phyloP scores from a whole-genome alignment of 2,888 invertebrate genomes.

The Mamestra brassicae region DNA sequence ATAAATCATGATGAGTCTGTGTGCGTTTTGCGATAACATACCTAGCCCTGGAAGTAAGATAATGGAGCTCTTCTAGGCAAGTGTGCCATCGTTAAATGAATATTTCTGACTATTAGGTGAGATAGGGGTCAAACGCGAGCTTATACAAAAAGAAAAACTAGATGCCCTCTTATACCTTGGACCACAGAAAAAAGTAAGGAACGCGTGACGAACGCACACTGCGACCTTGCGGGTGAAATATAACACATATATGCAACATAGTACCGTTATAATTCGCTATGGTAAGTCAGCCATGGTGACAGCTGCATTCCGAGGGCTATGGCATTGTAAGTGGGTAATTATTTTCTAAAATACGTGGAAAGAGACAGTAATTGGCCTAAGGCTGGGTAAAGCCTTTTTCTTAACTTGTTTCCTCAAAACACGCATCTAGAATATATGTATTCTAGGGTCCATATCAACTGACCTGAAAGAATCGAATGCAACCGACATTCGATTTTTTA shows the following conservation, averaged over 20 bases:
- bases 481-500: too few relatives aligned
- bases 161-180: conserved; percentile 51
- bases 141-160: background rate
- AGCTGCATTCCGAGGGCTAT: conserved; percentile 34
- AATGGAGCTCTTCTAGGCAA: too few relatives aligned
- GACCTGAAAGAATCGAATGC: too few relatives aligned
- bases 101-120: background rate
- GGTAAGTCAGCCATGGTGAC: conserved; percentile 41
- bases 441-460: too few relatives aligned
- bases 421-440: background rate
- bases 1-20: too few relatives aligned
- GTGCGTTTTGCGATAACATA: too few relatives aligned
- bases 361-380: conserved; percentile 30
- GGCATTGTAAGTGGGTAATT: conserved; percentile 44
- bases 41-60: too few relatives aligned
- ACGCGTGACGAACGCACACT: conserved; percentile 75
- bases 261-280: conserved; percentile 56
- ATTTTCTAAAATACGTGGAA: conserved; percentile 31
- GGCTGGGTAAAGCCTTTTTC: conserved; percentile 12
- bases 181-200: conserved; percentile 70
- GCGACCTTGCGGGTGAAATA: conserved; percentile 75
- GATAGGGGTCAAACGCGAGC: background rate
- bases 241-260: conserved; percentile 65
- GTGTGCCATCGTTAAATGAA: too few relatives aligned
- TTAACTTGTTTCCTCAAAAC: background rate